Evolutionary conservation across 2,888 invertebrate species (phyloP).

Genomic region (Pachycephus smyrnensis): DNA sequence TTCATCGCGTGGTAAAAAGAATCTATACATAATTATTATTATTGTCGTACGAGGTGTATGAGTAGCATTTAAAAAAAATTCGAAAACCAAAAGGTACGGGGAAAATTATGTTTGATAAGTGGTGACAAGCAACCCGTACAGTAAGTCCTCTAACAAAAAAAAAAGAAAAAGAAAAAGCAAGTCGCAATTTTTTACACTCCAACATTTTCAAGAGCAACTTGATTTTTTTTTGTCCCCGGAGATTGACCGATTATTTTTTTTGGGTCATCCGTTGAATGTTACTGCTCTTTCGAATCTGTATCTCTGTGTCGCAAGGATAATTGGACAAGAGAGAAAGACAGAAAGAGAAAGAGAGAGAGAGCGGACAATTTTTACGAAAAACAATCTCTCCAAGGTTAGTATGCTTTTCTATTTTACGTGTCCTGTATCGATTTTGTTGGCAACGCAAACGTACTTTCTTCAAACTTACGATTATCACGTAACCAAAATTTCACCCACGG

Average conservation of each 20-base stretch:
- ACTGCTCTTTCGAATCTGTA: neutral
- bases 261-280: neutral
- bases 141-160: neutral
- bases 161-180: neutral
- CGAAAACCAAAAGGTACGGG: neutral
- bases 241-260: slow-evolving; percentile 6
- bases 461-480: neutral
- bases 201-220: slow-evolving; percentile 3
- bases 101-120: slow-evolving; percentile 1
- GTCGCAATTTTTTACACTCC: neutral
- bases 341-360: neutral
- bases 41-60: neutral
- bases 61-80: neutral
- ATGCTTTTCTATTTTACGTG: slow-evolving; percentile 44
- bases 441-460: neutral
- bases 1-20: neutral
- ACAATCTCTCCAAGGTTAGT: slow-evolving; percentile 55
- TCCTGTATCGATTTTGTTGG: slow-evolving; percentile 18
- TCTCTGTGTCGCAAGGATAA: slow-evolving; percentile 1
- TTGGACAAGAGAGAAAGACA: neutral
- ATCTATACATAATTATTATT: neutral
- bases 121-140: neutral
- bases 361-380: slow-evolving; percentile 47
- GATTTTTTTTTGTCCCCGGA: neutral
- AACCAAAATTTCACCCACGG: neutral